Conservation (phyloP, 2,797 vertebrate genomes). For the Cirrhinus molitorella region DNA sequence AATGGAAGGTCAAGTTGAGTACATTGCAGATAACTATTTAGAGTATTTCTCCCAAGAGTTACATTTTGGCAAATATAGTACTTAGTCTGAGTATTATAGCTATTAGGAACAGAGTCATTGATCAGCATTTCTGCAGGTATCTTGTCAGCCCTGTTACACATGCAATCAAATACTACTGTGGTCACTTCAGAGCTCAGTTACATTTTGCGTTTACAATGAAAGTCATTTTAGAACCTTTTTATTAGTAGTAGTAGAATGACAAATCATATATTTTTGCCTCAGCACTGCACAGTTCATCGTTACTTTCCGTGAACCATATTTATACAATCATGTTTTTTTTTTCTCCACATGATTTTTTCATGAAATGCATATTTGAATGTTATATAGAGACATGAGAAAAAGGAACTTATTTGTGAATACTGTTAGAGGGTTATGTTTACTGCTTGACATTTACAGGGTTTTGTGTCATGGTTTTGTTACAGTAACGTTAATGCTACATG, state of each 20-base stretch:
- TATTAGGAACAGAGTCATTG: background rate
- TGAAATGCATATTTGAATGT: slow-evolving; percentile 26
- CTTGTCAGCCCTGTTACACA: background rate
- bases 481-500: background rate
- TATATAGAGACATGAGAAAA: background rate
- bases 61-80: too few relatives aligned
- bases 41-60: too few relatives aligned
- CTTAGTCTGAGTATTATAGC: too few relatives aligned
- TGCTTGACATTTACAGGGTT: background rate
- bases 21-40: too few relatives aligned
- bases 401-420: background rate
- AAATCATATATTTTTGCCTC: background rate
- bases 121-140: background rate
- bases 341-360: background rate
- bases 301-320: background rate
- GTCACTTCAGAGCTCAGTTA: background rate
- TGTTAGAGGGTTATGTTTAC: background rate
- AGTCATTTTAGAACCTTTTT: background rate
- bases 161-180: background rate
- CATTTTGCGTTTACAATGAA: slow-evolving; percentile 15
- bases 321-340: background rate
- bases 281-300: background rate
- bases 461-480: slow-evolving; percentile 2
- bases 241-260: background rate
- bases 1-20: too few relatives aligned